Evolutionary conservation across 2,113 vertebrate species (phyloP).

Genomic region (Edolisoma coerulescens): DNA sequence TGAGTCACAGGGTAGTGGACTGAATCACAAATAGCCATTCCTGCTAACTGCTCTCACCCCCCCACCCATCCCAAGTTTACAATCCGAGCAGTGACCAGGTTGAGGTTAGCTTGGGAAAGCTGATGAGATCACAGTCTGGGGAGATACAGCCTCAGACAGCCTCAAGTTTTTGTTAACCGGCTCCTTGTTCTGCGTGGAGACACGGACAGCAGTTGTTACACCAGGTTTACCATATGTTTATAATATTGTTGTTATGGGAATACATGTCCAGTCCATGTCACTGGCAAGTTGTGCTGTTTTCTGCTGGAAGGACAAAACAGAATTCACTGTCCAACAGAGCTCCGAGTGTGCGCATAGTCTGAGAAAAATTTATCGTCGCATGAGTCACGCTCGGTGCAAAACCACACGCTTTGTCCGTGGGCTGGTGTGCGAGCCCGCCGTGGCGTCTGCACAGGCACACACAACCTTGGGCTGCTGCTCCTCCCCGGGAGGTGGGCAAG

Average conservation of each 20-base stretch:
- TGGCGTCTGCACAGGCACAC: neutral
- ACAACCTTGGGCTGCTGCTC: neutral
- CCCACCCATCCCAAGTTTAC: neutral
- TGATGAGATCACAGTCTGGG: conserved; percentile 55
- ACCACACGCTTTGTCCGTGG: neutral
- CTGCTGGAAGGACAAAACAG: conserved; percentile 25
- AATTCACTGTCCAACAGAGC: neutral
- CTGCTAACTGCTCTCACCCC: neutral
- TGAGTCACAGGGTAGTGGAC: conserved; percentile 22
- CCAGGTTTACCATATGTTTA: conserved; percentile 36
- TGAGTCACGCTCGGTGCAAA: neutral
- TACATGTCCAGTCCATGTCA: neutral
- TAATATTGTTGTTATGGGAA: conserved; percentile 38
- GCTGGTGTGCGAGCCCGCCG: neutral
- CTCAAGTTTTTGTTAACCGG: neutral
- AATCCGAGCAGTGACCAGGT: conserved; percentile 28
- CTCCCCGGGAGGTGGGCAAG: neutral
- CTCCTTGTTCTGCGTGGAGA: conserved; percentile 11
- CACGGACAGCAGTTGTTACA: neutral
- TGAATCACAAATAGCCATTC: conserved; percentile 40
- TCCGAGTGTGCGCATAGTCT: neutral
- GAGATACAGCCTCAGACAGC: conserved; percentile 22
- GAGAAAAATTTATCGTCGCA: neutral
- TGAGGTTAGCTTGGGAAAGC: conserved; percentile 51
- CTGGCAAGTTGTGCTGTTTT: conserved; percentile 26